phyloP scores from a whole-genome alignment of 2,113 vertebrate species.

The Apaloderma vittatum region DNA sequence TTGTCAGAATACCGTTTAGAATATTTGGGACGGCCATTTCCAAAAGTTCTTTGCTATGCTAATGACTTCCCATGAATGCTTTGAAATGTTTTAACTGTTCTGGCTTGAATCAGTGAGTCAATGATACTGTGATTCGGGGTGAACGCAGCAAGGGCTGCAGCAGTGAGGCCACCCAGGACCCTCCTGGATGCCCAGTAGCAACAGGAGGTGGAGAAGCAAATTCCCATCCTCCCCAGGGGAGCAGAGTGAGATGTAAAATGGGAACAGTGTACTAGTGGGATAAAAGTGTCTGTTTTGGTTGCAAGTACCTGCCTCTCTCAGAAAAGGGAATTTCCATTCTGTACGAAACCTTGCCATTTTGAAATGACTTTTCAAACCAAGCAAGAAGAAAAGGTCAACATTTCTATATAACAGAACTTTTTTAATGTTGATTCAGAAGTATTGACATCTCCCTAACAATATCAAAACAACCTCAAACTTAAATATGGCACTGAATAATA shows the following conservation, averaged over 20 bases:
- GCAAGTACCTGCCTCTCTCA: not conserved
- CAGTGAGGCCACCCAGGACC: not conserved
- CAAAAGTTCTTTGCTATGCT: not conserved
- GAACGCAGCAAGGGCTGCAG: not conserved
- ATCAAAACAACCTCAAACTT: conserved; percentile 37
- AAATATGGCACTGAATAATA: conserved; percentile 2
- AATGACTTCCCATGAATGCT: conserved; percentile 41
- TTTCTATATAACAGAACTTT: conserved; percentile 38
- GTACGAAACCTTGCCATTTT: conserved; percentile 18
- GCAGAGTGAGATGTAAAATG: fast-evolving
- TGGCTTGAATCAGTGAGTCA: not conserved
- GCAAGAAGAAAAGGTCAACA: conserved; percentile 54
- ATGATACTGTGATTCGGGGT: not conserved
- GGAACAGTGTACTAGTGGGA: not conserved
- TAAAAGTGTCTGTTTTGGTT: not conserved
- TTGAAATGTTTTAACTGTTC: conserved; percentile 23
- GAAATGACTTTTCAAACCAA: conserved; percentile 47
- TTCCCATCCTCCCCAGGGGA: not conserved
- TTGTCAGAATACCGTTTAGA: not conserved
- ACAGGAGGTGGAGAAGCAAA: not conserved
- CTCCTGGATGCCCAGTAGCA: not conserved
- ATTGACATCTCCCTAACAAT: conserved; percentile 47
- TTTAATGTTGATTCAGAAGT: conserved; percentile 36
- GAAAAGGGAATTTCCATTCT: conserved; percentile 45
- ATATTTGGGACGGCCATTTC: not conserved